A percentile compares a stretch with the other conserved stretches of the same genome.
These are phyloP conservation scores for Tricholauxania praeusta DNA, from an alignment of 2,888 invertebrate genomes.

Conservation along the genomic window DNA sequence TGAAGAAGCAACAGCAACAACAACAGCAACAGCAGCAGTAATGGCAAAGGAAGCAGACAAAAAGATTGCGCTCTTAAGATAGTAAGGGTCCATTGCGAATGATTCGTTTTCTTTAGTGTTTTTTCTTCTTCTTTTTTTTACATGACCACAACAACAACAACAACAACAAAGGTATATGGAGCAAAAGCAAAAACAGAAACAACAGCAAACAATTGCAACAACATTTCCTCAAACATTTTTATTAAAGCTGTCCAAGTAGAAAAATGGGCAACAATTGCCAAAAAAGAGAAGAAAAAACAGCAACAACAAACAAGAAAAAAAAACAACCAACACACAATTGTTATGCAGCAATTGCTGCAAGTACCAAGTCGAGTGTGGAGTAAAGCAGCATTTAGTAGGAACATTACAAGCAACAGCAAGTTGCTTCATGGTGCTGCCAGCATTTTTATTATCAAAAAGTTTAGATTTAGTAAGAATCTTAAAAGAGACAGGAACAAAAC, in stretches of 20 bases:
- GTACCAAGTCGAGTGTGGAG: slow-evolving; percentile 36
- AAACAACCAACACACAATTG: neutral
- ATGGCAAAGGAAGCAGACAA: neutral
- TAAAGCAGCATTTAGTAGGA: slow-evolving; percentile 45
- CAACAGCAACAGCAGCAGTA: slow-evolving; percentile 10
- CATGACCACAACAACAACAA: slow-evolving; percentile 20
- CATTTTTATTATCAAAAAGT: too few species aligned
- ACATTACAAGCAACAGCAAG: slow-evolving; percentile 46
- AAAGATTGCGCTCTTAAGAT: slow-evolving; percentile 21
- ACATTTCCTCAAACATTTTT: slow-evolving; percentile 66
- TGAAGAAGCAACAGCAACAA: slow-evolving; percentile 16
- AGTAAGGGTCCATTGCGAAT: slow-evolving; percentile 56
- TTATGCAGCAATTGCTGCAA: slow-evolving; percentile 27
- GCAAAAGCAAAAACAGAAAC: slow-evolving; percentile 9
- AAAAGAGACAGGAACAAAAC: too few species aligned
- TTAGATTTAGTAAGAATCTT: too few species aligned
- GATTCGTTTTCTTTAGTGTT: slow-evolving; percentile 41
- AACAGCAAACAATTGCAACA: slow-evolving; percentile 47
- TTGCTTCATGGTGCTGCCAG: slow-evolving; percentile 27
- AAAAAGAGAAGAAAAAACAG: slow-evolving; percentile 23
- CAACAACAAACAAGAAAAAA: slow-evolving; percentile 32
- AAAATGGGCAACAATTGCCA: slow-evolving; percentile 41
- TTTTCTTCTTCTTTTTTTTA: neutral
- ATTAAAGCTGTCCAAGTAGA: slow-evolving; percentile 63
- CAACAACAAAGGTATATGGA: slow-evolving; percentile 11